phyloP scores from a whole-genome alignment of 2,797 vertebrate genomes.

The Cuculus canorus region DNA sequence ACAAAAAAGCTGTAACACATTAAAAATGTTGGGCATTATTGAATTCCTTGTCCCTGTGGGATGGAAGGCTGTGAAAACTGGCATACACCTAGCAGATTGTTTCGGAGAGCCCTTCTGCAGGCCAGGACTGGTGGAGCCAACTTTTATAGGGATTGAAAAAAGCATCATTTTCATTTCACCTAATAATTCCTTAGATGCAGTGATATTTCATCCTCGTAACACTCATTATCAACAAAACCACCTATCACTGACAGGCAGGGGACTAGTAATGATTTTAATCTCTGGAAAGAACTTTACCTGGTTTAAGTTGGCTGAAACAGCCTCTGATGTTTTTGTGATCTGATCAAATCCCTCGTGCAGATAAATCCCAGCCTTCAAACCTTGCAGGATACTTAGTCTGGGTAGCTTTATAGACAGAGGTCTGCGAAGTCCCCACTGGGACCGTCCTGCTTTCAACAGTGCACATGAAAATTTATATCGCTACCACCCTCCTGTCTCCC shows the following conservation, averaged over 20 bases:
- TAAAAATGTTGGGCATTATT: conserved; percentile 49
- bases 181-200: conserved; percentile 18
- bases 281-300: neutral
- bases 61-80: conserved; percentile 58
- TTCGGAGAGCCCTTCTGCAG: conserved; percentile 34
- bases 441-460: neutral
- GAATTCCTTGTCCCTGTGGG: conserved; percentile 43
- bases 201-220: neutral
- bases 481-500: neutral
- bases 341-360: neutral
- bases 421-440: neutral
- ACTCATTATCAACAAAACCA: neutral
- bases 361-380: neutral
- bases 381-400: neutral
- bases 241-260: neutral
- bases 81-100: conserved; percentile 39
- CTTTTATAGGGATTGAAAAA: neutral
- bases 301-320: neutral
- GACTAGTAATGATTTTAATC: neutral
- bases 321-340: conserved; percentile 8
- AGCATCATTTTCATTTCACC: conserved; percentile 29
- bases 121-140: conserved; percentile 29
- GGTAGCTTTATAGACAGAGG: neutral
- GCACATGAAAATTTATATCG: neutral
- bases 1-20: conserved; percentile 26